These are phyloP conservation scores for Myotis yumanensis DNA, from an alignment of 2,113 vertebrate species.

Conservation along the genomic window DNA sequence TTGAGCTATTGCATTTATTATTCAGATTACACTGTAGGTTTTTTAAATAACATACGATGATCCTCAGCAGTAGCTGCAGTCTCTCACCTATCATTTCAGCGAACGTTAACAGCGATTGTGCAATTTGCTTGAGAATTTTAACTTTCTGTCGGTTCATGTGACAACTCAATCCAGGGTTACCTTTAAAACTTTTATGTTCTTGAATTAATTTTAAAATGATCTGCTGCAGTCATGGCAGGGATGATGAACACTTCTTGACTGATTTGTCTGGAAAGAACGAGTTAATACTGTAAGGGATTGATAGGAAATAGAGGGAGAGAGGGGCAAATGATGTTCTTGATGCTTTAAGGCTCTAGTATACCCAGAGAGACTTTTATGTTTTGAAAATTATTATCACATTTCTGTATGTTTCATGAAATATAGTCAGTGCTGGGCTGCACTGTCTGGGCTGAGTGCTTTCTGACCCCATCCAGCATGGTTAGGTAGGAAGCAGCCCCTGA, in stretches of 20 bases:
- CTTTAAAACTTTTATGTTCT: neutral
- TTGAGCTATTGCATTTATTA: conserved; percentile 24
- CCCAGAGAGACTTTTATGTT: neutral
- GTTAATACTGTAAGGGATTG: conserved; percentile 11
- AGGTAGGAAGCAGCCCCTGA: neutral
- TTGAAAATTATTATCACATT: conserved; percentile 56
- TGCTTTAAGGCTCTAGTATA: conserved; percentile 50
- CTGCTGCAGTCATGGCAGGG: neutral
- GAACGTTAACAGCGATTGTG: neutral
- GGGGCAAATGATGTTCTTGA: neutral
- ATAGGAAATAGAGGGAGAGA: neutral
- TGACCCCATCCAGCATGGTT: neutral
- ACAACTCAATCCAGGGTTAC: neutral
- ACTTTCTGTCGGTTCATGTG: conserved; percentile 6
- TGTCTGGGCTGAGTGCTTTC: conserved; percentile 2
- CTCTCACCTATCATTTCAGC: conserved; percentile 15
- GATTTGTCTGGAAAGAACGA: neutral
- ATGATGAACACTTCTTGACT: neutral
- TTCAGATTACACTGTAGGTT: conserved; percentile 53
- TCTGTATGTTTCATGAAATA: conserved; percentile 57
- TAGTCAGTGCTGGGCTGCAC: neutral
- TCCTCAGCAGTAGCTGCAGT: neutral
- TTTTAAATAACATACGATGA: neutral
- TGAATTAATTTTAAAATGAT: conserved; percentile 14
- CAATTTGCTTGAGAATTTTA: neutral